phyloP scores from a whole-genome alignment of 2,113 vertebrate species.

The Phalacrocorax pelagicus region DNA sequence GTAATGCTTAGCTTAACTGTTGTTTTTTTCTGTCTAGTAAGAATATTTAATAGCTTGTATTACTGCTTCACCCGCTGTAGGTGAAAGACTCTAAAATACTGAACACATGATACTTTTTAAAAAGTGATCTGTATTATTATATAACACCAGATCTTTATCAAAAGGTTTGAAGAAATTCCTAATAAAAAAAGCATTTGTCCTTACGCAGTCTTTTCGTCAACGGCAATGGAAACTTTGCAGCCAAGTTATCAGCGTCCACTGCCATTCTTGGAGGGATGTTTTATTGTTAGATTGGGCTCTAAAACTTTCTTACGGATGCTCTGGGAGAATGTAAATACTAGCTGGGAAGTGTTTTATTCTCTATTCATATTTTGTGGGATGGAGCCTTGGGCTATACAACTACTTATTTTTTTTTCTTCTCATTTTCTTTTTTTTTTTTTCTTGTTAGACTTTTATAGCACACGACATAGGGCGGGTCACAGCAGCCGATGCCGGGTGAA shows the following conservation, averaged over 20 bases:
- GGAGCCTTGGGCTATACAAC: neutral
- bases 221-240: neutral
- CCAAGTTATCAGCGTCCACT: neutral
- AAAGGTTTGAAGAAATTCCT: neutral
- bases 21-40: neutral
- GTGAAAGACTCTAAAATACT: neutral
- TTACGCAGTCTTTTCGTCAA: neutral
- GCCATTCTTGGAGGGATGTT: neutral
- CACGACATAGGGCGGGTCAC: rapidly evolving
- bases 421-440: neutral
- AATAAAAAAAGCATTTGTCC: neutral
- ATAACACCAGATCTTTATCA: neutral
- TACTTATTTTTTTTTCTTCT: too few relatives aligned
- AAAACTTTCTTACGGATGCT: neutral
- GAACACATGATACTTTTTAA: neutral
- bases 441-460: neutral
- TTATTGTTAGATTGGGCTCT: neutral
- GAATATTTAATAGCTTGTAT: neutral
- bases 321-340: neutral
- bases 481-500: neutral
- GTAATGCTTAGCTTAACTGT: neutral
- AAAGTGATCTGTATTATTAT: neutral
- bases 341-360: neutral
- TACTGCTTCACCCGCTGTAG: neutral
- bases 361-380: neutral